phyloP scores from a whole-genome alignment of 2,797 vertebrate species.

The Cygnus olor region DNA sequence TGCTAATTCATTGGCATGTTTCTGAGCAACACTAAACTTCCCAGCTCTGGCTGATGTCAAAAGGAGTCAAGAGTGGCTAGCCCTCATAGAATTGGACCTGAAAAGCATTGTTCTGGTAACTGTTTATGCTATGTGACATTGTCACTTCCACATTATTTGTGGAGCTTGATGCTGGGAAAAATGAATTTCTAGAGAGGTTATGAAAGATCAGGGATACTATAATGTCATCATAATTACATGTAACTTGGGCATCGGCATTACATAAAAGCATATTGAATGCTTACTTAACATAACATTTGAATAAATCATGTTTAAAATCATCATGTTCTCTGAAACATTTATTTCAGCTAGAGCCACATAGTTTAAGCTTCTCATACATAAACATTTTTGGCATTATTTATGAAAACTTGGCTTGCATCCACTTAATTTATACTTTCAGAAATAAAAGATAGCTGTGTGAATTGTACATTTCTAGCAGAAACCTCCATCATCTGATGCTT shows the following conservation, averaged over 20 bases:
- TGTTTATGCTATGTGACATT: slow-evolving; percentile 58
- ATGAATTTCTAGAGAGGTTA: slow-evolving; percentile 52
- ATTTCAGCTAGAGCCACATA: slow-evolving; percentile 44
- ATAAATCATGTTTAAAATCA: slow-evolving; percentile 71
- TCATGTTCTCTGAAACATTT: slow-evolving; percentile 70
- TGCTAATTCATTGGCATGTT: slow-evolving; percentile 33
- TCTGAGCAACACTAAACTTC: slow-evolving; percentile 20
- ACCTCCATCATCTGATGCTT: slow-evolving; percentile 21
- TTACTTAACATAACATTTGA: slow-evolving; percentile 70
- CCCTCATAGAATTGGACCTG: slow-evolving; percentile 25
- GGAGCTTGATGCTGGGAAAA: slow-evolving; percentile 54
- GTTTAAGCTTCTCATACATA: slow-evolving; percentile 68
- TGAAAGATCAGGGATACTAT: slow-evolving; percentile 56
- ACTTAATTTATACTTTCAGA: slow-evolving; percentile 56
- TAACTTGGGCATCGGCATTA: slow-evolving; percentile 66
- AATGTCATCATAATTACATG: slow-evolving; percentile 68
- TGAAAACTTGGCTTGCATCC: slow-evolving; percentile 45
- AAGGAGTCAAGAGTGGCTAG: slow-evolving; percentile 2
- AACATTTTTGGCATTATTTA: slow-evolving; percentile 71
- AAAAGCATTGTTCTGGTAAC: slow-evolving; percentile 52
- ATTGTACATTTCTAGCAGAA: slow-evolving; percentile 49
- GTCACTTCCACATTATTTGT: slow-evolving; percentile 56
- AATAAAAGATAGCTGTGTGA: slow-evolving; percentile 33
- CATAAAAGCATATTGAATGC: slow-evolving; percentile 68
- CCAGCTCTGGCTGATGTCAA: slow-evolving; percentile 24